Conservation (phyloP, 2,888 invertebrate species). For the Drosophila paranaensis region DNA sequence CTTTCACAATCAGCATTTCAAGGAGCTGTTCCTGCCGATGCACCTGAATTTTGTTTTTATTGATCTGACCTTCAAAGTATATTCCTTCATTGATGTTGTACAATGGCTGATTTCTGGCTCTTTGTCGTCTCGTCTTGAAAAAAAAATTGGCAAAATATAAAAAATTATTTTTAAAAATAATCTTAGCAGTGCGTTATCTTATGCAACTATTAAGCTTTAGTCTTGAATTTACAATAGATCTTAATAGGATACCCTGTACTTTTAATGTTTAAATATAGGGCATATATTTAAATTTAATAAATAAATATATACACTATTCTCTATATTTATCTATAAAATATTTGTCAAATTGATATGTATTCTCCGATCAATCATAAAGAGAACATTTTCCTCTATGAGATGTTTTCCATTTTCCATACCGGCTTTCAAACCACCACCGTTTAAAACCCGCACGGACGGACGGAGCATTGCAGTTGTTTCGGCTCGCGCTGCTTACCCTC, state of each 20-base stretch:
- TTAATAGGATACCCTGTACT: background rate
- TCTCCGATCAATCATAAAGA: background rate
- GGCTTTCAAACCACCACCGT: conserved; percentile 76
- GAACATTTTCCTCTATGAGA: conserved; percentile 24
- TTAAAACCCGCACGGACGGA: conserved; percentile 13
- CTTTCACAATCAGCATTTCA: too few species aligned
- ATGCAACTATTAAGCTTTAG: background rate
- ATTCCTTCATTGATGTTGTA: background rate
- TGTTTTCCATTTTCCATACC: conserved; percentile 43
- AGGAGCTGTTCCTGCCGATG: background rate
- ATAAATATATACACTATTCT: too few species aligned
- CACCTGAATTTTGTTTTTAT: background rate
- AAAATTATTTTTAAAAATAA: background rate
- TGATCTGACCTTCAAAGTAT: background rate
- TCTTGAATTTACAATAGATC: background rate
- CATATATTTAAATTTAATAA: too few species aligned
- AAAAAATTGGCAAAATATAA: background rate
- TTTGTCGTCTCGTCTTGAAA: too few species aligned
- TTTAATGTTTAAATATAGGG: background rate
- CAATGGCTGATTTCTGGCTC: background rate
- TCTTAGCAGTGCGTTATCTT: too few species aligned
- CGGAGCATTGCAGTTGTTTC: conserved; percentile 32
- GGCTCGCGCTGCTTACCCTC: conserved; percentile 1
- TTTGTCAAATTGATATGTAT: background rate
- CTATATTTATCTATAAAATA: background rate